Percentiles rank a stretch among this genome's conserved stretches.
Conservation (phyloP, 2,888 invertebrate genomes). For the Lasioglossum marginatum region DNA sequence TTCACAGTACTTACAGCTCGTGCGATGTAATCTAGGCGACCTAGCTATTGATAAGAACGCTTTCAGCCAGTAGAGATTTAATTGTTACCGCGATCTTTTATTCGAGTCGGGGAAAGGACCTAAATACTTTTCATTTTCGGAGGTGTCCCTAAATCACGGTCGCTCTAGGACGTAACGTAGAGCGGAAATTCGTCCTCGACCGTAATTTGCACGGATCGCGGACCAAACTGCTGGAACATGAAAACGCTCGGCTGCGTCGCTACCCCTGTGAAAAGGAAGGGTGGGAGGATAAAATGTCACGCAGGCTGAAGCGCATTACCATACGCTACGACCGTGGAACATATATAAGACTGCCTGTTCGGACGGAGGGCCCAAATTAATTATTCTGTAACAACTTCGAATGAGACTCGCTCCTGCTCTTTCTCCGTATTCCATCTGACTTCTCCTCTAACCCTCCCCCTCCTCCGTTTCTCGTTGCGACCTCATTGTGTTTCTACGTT, state of each 20-base stretch:
- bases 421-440: slow-evolving; percentile 20
- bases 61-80: slow-evolving; percentile 34
- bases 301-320: slow-evolving; percentile 68
- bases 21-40: background rate
- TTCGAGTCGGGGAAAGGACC: slow-evolving; percentile 36
- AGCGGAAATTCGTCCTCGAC: slow-evolving; percentile 66
- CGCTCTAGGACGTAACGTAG: slow-evolving; percentile 56
- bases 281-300: slow-evolving; percentile 61
- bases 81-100: slow-evolving; percentile 51
- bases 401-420: slow-evolving; percentile 52
- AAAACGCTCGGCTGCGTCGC: slow-evolving; percentile 59
- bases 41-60: background rate
- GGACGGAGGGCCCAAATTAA: slow-evolving; percentile 65
- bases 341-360: slow-evolving; percentile 63
- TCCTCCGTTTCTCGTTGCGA: slow-evolving; percentile 18
- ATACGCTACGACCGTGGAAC: slow-evolving; percentile 68
- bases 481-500: slow-evolving; percentile 24
- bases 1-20: background rate
- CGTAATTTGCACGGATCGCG: slow-evolving; percentile 72
- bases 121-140: slow-evolving; percentile 59
- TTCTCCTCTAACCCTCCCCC: background rate
- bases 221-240: slow-evolving; percentile 67
- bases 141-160: slow-evolving; percentile 63
- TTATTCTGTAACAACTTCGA: slow-evolving; percentile 68
- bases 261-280: slow-evolving; percentile 28